Conservation (phyloP, 2,797 vertebrate genomes). For the Eleutherodactylus coqui region DNA sequence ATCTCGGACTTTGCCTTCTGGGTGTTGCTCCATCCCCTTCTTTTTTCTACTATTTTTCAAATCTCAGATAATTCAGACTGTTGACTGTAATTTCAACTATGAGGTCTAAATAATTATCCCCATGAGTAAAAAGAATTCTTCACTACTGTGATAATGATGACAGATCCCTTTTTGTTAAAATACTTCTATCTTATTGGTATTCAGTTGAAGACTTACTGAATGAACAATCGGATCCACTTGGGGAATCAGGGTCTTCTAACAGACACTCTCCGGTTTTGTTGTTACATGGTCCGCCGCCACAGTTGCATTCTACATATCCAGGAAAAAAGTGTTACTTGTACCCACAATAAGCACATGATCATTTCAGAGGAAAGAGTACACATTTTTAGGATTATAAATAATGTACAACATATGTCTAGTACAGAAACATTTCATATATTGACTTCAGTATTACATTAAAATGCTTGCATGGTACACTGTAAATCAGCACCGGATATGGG, state of each 20-base stretch:
- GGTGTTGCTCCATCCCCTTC: no score
- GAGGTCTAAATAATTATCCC: neutral
- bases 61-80: neutral
- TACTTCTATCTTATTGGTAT: neutral
- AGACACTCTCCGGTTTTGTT: slow-evolving; percentile 90
- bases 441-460: neutral
- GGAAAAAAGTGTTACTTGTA: slow-evolving; percentile 33
- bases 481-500: neutral
- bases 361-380: slow-evolving; percentile 12
- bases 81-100: neutral
- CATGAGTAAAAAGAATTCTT: neutral
- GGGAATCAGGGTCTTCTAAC: slow-evolving; percentile 76
- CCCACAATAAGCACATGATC: slow-evolving; percentile 12
- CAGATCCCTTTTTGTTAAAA: neutral
- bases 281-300: slow-evolving; percentile 88
- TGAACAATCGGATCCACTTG: slow-evolving; percentile 83
- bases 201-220: slow-evolving; percentile 75
- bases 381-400: slow-evolving; percentile 19
- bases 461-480: neutral
- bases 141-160: neutral
- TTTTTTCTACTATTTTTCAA: no score
- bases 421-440: neutral
- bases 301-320: slow-evolving; percentile 83
- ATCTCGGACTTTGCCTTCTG: no score
- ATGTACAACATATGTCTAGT: slow-evolving; percentile 7